Evolutionary conservation across 2,888 invertebrate species (phyloP).

Genomic region (Macaria notata): DNA sequence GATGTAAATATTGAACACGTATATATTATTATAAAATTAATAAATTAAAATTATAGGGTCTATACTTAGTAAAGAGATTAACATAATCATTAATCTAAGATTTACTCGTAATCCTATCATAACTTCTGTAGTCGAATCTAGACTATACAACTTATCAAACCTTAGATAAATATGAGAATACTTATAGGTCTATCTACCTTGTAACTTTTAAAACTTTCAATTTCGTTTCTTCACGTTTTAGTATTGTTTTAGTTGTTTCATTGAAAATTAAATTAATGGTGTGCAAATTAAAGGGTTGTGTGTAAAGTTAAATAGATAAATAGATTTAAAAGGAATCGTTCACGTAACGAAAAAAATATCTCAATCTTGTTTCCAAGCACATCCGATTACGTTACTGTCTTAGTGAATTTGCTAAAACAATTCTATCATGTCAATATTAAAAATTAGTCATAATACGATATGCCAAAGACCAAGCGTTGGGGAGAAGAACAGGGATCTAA

Average conservation of each 20-base stretch:
- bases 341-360: conserved; percentile 59
- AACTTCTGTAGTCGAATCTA: conserved; percentile 75
- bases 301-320: conserved; percentile 80
- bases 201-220: conserved; percentile 35
- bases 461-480: conserved; percentile 79
- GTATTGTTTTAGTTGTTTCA: conserved; percentile 59
- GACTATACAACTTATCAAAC: conserved; percentile 55
- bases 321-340: conserved; percentile 71
- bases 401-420: conserved; percentile 46
- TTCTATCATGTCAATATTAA: conserved; percentile 59
- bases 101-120: conserved; percentile 67
- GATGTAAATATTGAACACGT: conserved; percentile 77
- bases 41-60: conserved; percentile 75
- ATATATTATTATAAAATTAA: conserved; percentile 67
- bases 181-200: conserved; percentile 55
- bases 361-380: conserved; percentile 48
- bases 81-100: conserved; percentile 79
- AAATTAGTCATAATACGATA: conserved; percentile 60
- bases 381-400: conserved; percentile 44
- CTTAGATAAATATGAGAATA: conserved; percentile 30
- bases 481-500: conserved; percentile 76
- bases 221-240: conserved; percentile 50
- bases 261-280: conserved; percentile 68
- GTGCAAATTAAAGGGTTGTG: conserved; percentile 83
- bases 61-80: conserved; percentile 68